Conservation (phyloP, 2,797 vertebrate genomes). For the Phylloscopus collybita region DNA sequence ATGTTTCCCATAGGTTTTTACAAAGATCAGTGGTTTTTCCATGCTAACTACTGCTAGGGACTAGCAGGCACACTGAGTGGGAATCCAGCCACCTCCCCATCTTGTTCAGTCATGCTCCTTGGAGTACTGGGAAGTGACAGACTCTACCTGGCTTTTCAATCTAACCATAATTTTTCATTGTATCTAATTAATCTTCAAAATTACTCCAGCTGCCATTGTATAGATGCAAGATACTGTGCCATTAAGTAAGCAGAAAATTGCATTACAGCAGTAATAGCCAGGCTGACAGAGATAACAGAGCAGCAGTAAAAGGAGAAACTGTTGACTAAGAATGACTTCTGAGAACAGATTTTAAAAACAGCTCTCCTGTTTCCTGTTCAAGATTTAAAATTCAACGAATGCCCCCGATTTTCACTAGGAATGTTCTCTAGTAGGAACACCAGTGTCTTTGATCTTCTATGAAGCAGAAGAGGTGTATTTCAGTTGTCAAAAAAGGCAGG, state of each 20-base stretch:
- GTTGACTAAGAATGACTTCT: neutral
- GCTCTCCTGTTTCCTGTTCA: neutral
- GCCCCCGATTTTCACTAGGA: neutral
- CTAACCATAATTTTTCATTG: neutral
- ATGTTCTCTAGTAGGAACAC: neutral
- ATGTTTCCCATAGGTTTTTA: neutral
- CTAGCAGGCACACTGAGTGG: neutral
- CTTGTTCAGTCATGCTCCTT: neutral
- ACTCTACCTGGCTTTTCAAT: neutral
- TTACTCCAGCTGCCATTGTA: neutral
- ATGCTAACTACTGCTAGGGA: neutral
- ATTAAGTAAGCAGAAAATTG: slow-evolving; percentile 41
- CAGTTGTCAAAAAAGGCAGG: neutral
- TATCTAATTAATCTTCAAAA: slow-evolving; percentile 9
- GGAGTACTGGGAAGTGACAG: neutral
- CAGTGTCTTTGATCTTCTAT: neutral
- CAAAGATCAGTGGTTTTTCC: neutral
- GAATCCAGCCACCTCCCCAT: neutral
- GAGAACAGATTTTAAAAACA: neutral
- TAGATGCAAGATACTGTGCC: neutral
- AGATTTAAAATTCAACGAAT: neutral
- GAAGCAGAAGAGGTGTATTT: neutral
- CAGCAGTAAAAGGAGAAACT: neutral
- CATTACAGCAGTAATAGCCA: neutral
- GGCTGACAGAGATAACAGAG: neutral